These are phyloP conservation scores for Electrophaes corylata DNA, from an alignment of 2,888 invertebrate species.

Conservation along the genomic window DNA sequence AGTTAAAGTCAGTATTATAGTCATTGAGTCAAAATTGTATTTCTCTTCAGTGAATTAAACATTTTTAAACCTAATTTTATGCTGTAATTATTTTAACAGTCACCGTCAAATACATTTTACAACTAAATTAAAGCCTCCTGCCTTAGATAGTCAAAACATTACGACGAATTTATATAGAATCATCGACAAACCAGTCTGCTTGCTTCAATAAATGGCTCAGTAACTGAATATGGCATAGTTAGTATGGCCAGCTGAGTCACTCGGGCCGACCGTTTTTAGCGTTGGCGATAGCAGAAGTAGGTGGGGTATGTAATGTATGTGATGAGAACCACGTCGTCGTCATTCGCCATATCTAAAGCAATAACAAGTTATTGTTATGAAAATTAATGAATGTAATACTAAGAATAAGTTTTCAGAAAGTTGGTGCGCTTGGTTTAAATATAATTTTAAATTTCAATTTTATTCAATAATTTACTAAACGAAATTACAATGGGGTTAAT, in stretches of 20 bases:
- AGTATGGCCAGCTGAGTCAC: conserved; percentile 17
- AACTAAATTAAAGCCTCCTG: neutral
- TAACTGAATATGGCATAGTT: conserved; percentile 8
- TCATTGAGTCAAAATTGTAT: too few species aligned
- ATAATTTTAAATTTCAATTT: too few species aligned
- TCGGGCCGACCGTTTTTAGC: conserved; percentile 10
- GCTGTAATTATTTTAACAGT: neutral
- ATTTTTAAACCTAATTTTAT: too few species aligned
- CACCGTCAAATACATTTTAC: neutral
- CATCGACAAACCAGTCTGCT: conserved; percentile 1
- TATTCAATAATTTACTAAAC: too few species aligned
- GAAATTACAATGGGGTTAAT: too few species aligned
- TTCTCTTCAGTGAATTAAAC: too few species aligned
- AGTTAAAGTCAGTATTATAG: too few species aligned
- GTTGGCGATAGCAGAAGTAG: conserved; percentile 10
- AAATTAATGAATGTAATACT: neutral
- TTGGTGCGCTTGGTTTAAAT: too few species aligned
- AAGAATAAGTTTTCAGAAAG: neutral
- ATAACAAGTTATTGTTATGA: conserved; percentile 4
- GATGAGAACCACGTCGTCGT: conserved; percentile 13
- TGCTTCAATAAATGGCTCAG: neutral
- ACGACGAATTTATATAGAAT: conserved; percentile 8
- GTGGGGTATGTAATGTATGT: neutral
- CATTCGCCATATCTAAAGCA: neutral
- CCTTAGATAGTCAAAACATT: neutral